Base-by-base conservation (phyloP, 2,113 vertebrate genomes). In the Capreolus pygargus region DNA sequence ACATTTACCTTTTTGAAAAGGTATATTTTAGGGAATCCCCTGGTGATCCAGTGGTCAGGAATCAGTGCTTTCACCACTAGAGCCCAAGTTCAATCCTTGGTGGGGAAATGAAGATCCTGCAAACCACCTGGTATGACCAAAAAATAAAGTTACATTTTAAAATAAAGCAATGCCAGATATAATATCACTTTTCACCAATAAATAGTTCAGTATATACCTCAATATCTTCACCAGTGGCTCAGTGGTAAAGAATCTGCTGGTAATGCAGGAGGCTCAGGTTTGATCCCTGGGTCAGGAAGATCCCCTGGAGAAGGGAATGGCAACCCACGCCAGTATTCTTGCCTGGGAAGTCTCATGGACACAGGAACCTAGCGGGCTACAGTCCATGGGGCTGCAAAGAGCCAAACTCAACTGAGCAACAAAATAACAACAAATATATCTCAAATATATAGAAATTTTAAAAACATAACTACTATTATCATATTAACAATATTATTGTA, bases 101-200 rank as follows among this genome's bases (percentile, higher is more conserved):
- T 52, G 47, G 45, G 28, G 28, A 47, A 50, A 33, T 50, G 50
- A 78, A 78, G 74, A 81, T 81, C 9, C 28, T 50, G 2, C 8
- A 50, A 81, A 47, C 45, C 8, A 19, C 0, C 1, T 33, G 16
- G 45, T 47, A 17, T 6, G 5, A 19, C 45, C 45, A 81, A 50
- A 81, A 81, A 33, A 33, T 81, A 19, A 33, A 81, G 16, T 50
- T 33, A 45, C 45, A 45, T 43, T 78, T 27, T 45, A 45, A 78
- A 78, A 81, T 81, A 50, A 84, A 74, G 52, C 60, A 74, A 61
- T 55, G 36, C 21, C 7, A 74, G 78, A 95, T 58, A 55, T 47
- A 54, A 82, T 45, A 61, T 61, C 43, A 64, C 45, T 54, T 64
- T 39, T 55, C 52, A 55, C n/a, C 27, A 21, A 64, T 54, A 45